Percentiles rank a stretch among this genome's conserved stretches.
phyloP scores from a whole-genome alignment of 2,888 invertebrate genomes.

The Ophioninae sp. region DNA sequence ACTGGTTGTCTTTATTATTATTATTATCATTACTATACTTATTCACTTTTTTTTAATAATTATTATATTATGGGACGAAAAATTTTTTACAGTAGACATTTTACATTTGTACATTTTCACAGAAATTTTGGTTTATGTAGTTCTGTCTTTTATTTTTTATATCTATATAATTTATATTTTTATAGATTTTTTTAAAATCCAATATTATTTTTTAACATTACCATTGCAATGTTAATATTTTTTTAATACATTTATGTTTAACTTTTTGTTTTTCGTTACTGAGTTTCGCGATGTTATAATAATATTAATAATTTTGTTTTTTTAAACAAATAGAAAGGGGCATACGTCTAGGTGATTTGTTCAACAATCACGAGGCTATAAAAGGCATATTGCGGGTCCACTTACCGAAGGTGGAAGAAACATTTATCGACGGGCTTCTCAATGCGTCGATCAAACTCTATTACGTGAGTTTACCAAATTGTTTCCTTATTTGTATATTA shows the following conservation, averaged over 20 bases:
- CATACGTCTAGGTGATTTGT: constrained; percentile 82
- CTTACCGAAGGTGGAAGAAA: constrained; percentile 77
- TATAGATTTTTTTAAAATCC: too few relatives aligned
- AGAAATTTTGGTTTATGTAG: too few relatives aligned
- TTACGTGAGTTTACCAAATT: constrained; percentile 81
- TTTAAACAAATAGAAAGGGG: constrained; percentile 81
- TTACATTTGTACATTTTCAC: too few relatives aligned
- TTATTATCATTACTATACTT: background rate
- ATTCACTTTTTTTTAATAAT: too few relatives aligned
- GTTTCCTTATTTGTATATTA: background rate
- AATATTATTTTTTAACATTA: too few relatives aligned
- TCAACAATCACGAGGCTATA: constrained; percentile 81
- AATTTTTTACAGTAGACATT: too few relatives aligned
- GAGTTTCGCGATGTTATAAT: background rate
- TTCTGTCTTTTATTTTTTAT: too few relatives aligned
- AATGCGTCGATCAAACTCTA: constrained; percentile 82
- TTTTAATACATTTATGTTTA: too few relatives aligned
- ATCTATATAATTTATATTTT: too few relatives aligned
- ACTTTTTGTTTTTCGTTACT: background rate
- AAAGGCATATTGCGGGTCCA: constrained; percentile 79
- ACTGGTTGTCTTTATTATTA: background rate
- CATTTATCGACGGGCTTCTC: constrained; percentile 81
- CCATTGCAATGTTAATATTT: too few relatives aligned
- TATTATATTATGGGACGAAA: too few relatives aligned
- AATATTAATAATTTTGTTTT: background rate